Evolutionary conservation across 2,888 invertebrate genomes (phyloP), one percentile per base, ranked within the genome.

Genomic region (Caenorhabditis auriculariae): DNA sequence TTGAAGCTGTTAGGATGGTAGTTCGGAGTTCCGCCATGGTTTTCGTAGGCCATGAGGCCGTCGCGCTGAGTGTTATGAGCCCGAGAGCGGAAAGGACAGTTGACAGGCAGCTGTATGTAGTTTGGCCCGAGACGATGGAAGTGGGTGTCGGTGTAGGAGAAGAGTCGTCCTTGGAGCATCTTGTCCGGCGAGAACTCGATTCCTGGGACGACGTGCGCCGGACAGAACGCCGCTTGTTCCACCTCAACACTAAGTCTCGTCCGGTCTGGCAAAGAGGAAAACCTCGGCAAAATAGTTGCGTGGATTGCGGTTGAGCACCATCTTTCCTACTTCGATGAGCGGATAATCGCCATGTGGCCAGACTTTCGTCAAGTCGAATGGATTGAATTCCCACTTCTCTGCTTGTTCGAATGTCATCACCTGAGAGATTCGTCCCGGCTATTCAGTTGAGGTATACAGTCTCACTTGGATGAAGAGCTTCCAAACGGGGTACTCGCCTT

Each of bases 1-100:
- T 87, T 86, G 84, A 94, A 96, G 66, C 93, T 93, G 85, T 96
- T 96, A 0, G 96, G 96, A 86, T 88, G 93, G 82, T 96, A 96
- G 84, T 95, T 95, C 4, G 95, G 95, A 4, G 90, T 89, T 24
- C 89, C 90, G 32, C 57, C 50, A 23, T 93, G 91, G 83, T 93
- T 93, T 73, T 87, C 87, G 38, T 86, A 84, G 9, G 88, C 86
- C 41, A 87, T 85, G 3, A 88, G 87, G 0, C 94, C 95, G 82
- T 95, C 94, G 35, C 95, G 88, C 83, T 93, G 92, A 81, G 91
- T 93, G 83, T 93, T 91, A 53, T 77, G 74, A 23, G 83, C 79
- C 26, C 82, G 78, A 7, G 83, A 66, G 39, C 83, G 78, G 56
- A 55, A 69, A 0, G 96, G 95, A 82, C 94, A 93, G 84, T 96